phyloP scores from a whole-genome alignment of 2,888 invertebrate species.

The Athalia circularis region DNA sequence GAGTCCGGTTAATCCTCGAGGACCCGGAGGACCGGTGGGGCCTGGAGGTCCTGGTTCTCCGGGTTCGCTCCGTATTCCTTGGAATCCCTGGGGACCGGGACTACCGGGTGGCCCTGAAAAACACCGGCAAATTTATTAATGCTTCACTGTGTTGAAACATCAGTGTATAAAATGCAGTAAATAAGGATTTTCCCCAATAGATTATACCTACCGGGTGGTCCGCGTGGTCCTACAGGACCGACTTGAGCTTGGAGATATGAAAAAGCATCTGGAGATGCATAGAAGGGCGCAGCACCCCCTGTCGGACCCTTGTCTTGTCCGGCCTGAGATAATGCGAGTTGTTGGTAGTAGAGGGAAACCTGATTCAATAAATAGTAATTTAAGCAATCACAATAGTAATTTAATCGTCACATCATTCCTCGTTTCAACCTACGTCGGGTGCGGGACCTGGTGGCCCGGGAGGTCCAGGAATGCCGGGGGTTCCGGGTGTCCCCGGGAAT shows the following conservation, averaged over 20 bases:
- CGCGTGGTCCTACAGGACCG: conserved; percentile 87
- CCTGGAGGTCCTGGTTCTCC: conserved; percentile 85
- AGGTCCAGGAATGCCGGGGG: conserved; percentile 77
- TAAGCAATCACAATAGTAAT: conserved; percentile 61
- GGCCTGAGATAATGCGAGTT: conserved; percentile 82
- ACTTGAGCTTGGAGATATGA: conserved; percentile 88
- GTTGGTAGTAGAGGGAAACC: conserved; percentile 85
- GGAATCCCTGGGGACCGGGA: conserved; percentile 87
- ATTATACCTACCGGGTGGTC: conserved; percentile 80
- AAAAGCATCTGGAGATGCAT: conserved; percentile 78
- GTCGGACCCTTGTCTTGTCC: conserved; percentile 87
- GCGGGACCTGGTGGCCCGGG: conserved; percentile 84
- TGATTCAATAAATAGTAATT: conserved; percentile 57
- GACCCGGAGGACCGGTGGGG: conserved; percentile 77
- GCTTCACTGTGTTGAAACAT: not conserved
- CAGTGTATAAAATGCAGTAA: not conserved
- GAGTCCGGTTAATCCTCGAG: conserved; percentile 82
- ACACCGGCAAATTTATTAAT: not conserved
- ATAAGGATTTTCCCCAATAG: conserved; percentile 22
- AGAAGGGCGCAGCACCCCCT: conserved; percentile 74
- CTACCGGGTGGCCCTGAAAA: conserved; percentile 73
- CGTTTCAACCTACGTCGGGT: conserved; percentile 78
- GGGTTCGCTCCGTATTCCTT: conserved; percentile 87
- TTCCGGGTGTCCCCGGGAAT: conserved; percentile 79
- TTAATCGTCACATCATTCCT: conserved; percentile 57